Evolutionary conservation across 2,888 invertebrate genomes (phyloP), one percentile per base, ranked within the genome.

Genomic region (Geotrupes spiniger): DNA sequence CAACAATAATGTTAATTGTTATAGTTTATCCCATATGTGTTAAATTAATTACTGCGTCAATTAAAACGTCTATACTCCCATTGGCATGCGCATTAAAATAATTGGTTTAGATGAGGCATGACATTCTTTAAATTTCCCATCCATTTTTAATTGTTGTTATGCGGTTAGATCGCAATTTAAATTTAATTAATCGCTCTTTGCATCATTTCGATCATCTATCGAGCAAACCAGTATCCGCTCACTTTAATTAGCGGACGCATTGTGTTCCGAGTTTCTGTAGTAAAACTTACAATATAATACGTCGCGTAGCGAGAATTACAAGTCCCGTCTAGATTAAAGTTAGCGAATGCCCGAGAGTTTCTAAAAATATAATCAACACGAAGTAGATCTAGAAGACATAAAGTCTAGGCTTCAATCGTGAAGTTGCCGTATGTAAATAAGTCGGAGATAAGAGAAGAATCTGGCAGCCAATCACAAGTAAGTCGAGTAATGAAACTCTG

Each of bases 401-500:
- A 57, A 53, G 54, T 57, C 51, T 44, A 49, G 54, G 49, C 49
- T 59, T 59, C 53, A 56, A 56, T 57, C 57, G 55, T 52, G 57
- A 56, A 57, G 54, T 62, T 61, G 42, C 47, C 38, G 49, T 44
- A 44, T 44, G 44, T 44, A 49, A 49, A 44, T 44, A 49, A 49
- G 43, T 49, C 44, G 15, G 51, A 47, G 53, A 41, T 26, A 51
- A 68, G 68, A 68, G 66, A 67, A 68, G 68, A 70, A 69, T 69
- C 62, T 62, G 57, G 61, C 63, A 68, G 62, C 69, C 70, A 70
- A 70, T 70, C 68, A 61, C 64, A 66, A 65, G 60, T 66, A 64
- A 64, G 66, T 63, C 62, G 62, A 63, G 66, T 68, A 69, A 67
- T 69, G 68, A 69, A 69, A 66, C 67, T 65, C 61, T 58, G 67